Conservation (phyloP, 2,888 invertebrate species). For the Nomada ruficornis region DNA sequence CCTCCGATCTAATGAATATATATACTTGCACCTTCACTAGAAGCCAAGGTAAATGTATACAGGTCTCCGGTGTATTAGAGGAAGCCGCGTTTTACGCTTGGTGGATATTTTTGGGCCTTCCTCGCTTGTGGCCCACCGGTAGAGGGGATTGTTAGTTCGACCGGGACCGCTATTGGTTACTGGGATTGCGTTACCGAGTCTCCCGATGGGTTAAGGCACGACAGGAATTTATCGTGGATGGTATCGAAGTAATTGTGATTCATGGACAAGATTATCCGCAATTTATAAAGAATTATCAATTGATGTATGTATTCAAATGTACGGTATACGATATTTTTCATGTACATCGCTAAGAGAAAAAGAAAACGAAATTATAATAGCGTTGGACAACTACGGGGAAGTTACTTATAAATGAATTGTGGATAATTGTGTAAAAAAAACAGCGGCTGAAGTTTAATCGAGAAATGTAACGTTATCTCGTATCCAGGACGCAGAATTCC, state of each 20-base stretch:
- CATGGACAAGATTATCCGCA: background rate
- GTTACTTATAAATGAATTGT: too few species aligned
- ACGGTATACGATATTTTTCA: too few species aligned
- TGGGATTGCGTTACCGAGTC: constrained; percentile 66
- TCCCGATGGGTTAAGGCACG: constrained; percentile 49
- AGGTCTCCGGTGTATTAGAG: constrained; percentile 39
- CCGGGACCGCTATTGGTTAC: constrained; percentile 72
- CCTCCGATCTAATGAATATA: constrained; percentile 2
- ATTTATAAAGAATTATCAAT: background rate
- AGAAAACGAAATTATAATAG: too few species aligned
- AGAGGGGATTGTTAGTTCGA: constrained; percentile 41
- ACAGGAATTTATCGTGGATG: constrained; percentile 60
- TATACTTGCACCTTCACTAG: constrained; percentile 13
- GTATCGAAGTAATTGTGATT: constrained; percentile 47
- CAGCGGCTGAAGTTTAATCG: constrained; percentile 59
- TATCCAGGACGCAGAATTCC: constrained; percentile 70
- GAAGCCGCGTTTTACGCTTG: constrained; percentile 64
- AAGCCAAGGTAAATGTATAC: background rate
- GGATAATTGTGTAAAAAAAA: too few species aligned
- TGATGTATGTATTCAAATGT: too few species aligned
- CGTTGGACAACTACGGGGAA: too few species aligned
- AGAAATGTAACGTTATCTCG: constrained; percentile 52
- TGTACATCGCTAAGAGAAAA: too few species aligned
- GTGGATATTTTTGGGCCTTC: constrained; percentile 66
- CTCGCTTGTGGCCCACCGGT: constrained; percentile 44